phyloP scores from a whole-genome alignment of 92 coral and sea anemone genomes.

The Paragorgia papillata region DNA sequence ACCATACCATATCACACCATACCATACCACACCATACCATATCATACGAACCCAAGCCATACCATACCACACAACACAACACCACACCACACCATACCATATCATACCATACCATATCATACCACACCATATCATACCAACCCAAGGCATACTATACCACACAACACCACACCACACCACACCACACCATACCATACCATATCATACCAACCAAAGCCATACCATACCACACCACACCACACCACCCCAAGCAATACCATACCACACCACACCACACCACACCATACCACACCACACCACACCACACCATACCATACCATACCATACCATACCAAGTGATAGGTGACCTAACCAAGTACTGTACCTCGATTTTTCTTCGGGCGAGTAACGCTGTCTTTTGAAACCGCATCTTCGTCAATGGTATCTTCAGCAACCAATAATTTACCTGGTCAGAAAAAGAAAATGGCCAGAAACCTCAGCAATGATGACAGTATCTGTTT shows the following conservation, averaged over 20 bases:
- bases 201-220: not conserved
- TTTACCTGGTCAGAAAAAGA: not conserved
- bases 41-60: not conserved
- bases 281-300: not conserved
- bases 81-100: not conserved
- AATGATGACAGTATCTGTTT: too few species aligned
- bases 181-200: not conserved
- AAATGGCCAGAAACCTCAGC: not conserved
- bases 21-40: not conserved
- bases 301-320: not conserved
- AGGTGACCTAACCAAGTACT: not conserved
- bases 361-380: not conserved
- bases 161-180: not conserved
- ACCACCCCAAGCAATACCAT: not conserved
- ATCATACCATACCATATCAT: not conserved
- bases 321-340: not conserved
- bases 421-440: conserved; percentile 27
- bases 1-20: not conserved
- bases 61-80: not conserved
- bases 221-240: not conserved
- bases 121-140: not conserved
- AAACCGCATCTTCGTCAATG: conserved; percentile 22
- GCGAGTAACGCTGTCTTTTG: conserved; percentile 18
- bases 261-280: not conserved
- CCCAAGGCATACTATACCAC: not conserved